These are phyloP conservation scores for Columba janthina DNA, from an alignment of 2,113 vertebrate genomes.

Conservation along the genomic window DNA sequence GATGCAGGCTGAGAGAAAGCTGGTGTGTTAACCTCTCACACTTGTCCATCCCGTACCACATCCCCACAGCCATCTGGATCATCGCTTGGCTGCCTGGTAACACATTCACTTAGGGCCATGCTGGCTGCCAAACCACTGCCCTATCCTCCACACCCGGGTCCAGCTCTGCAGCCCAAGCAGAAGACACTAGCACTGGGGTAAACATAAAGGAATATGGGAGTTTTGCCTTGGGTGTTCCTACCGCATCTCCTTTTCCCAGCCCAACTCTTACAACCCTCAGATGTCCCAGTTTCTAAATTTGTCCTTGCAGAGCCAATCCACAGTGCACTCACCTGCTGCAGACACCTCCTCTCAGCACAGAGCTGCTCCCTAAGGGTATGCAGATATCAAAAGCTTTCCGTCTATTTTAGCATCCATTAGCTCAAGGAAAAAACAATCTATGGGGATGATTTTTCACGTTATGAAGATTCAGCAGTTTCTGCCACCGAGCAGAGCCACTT, in stretches of 20 bases:
- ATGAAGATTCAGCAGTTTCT: not conserved
- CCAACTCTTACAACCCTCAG: not conserved
- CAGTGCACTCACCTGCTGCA: not conserved
- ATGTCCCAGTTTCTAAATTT: not conserved
- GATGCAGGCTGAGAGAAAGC: not conserved
- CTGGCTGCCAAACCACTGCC: not conserved
- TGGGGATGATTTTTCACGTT: not conserved
- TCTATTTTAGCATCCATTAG: constrained; percentile 4
- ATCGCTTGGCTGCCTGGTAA: not conserved
- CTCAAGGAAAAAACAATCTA: not conserved
- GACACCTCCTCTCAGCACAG: not conserved
- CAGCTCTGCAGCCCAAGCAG: not conserved
- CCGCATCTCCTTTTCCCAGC: not conserved
- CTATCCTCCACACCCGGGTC: fast-evolving
- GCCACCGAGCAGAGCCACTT: not conserved
- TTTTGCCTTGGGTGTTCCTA: not conserved
- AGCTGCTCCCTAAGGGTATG: not conserved
- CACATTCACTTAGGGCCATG: not conserved
- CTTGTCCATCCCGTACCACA: not conserved
- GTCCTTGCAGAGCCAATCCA: not conserved
- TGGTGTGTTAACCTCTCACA: not conserved
- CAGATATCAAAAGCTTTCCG: not conserved
- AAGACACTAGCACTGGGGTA: not conserved
- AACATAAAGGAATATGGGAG: not conserved
- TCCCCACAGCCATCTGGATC: not conserved